Evolutionary conservation across 2,113 vertebrate genomes (phyloP), one percentile per base, ranked within the genome.

Genomic region (Atractosteus spatula): DNA sequence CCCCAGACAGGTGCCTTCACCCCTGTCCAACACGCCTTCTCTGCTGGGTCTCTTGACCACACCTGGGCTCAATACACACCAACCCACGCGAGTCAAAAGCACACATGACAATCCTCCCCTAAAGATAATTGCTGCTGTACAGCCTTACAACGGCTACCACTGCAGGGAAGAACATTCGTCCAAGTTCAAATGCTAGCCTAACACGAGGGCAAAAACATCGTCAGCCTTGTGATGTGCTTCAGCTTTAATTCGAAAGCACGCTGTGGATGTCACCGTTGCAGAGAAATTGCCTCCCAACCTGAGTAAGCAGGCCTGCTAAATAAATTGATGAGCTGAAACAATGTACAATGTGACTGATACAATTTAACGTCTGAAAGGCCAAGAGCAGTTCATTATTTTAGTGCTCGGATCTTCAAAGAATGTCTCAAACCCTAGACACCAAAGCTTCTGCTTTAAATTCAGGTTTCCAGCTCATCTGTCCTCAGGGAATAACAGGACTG

Each of bases 311-410:
- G 68, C n/a, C 73, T 66, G 75, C 69, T 83, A 74, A 84, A 80
- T 70, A 78, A 71, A 71, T 74, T 83, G 80, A 87, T 83, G 76
- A 82, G 72, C 68, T 16, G 5, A 1, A 70, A 69, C 70, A 57
- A 76, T 80, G 82, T 76, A 82, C 73, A 74, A 72, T 73, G 76
- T 68, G 71, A 64, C n/a, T 63, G 57, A 79, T 77, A 51, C 74
- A 57, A 59, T 68, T 77, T 77, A 66, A 54, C 55, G 74, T 73
- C 62, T 62, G 55, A 66, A 42, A 79, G 77, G 80, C 66, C 76
- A 82, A 76, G 79, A 77, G 65, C 70, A 69, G 61, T 77, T 62
- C 78, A 70, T 83, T 82, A 84, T 66, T 3, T 63, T 74, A 55
- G 55, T 3, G 12, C 55, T 68, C 17, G 57, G 61, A 10, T 10